Conservation (phyloP, 2,113 vertebrate genomes). For the Sander vitreus region DNA sequence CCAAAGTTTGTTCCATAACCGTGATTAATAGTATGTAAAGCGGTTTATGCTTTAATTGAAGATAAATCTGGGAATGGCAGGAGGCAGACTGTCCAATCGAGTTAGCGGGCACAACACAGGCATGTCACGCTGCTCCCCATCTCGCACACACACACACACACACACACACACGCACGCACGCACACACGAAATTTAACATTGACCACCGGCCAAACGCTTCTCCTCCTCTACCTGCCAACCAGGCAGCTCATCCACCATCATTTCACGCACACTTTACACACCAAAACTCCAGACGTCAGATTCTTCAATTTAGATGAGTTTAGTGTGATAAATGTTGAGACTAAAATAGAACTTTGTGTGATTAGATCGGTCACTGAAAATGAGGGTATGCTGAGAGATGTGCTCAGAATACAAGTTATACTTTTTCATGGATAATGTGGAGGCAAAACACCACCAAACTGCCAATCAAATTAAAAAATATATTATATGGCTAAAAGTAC, state of each 20-base stretch:
- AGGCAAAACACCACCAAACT: background rate
- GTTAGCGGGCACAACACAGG: background rate
- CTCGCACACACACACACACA: no score
- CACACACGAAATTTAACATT: background rate
- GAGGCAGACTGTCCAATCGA: no score
- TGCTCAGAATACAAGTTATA: background rate
- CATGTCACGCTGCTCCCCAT: background rate
- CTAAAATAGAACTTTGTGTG: background rate
- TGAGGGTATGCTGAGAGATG: background rate
- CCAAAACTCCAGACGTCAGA: background rate
- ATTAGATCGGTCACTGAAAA: background rate
- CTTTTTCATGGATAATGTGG: background rate
- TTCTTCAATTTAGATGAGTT: background rate
- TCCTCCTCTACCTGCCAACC: background rate
- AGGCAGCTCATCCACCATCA: no score
- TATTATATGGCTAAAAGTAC: background rate
- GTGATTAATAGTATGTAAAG: no score
- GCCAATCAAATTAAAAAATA: background rate
- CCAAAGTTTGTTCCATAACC: no score
- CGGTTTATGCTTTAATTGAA: background rate
- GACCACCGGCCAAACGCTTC: conserved; percentile 1
- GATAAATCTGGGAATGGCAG: background rate
- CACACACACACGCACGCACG: no score
- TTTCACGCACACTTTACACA: background rate
- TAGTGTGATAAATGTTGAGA: background rate